Evolutionary conservation across 2,113 vertebrate genomes (phyloP), one percentile per base, ranked within the genome.

Genomic region (Menura novaehollandiae): DNA sequence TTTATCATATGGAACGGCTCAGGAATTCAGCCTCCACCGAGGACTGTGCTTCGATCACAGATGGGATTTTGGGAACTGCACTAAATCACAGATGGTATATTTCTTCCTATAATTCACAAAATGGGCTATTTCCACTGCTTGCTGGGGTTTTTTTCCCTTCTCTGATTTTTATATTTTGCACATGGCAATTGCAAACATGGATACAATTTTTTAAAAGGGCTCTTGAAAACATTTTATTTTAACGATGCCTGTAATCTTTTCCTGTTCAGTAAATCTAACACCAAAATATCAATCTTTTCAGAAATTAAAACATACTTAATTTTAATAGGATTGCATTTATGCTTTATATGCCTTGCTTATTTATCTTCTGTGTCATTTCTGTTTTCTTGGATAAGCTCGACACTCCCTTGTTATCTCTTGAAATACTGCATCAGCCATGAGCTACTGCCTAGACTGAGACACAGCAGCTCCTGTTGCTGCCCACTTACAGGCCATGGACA

Each of bases 51-150:
- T 75, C 39, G 2, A 95, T 91, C 97, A 94, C 98, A 98, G 98
- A 98, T 98, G 98, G 98, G 91, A 95, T 93, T 96, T 81, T 89
- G 91, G 95, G 95, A 97, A 85, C 74, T 52, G 63, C 92, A 97
- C 92, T 98, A 97, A 97, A 98, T 98, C 97, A 97, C 98, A 98
- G 98, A 98, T 98, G 98, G 98, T 96, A 89, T 97, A 97, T 96
- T 96, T 97, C 94, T 97, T 75, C 91, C 97, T 97, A 93, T 97
- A 97, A 97, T 97, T 97, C 96, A 97, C 97, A 97, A 97, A 97
- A 97, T 88, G 90, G 91, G 95, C 95, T 93, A 97, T 98, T 98
- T 97, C 93, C 82, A 92, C 90, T 82, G 77, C 93, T 94, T 97
- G 64, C 93, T 85, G 69, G 19, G 8, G 2, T 0, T 62, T 88